Evolutionary conservation across 2,888 invertebrate genomes (phyloP).

Genomic region (Sarcophaga variegata): DNA sequence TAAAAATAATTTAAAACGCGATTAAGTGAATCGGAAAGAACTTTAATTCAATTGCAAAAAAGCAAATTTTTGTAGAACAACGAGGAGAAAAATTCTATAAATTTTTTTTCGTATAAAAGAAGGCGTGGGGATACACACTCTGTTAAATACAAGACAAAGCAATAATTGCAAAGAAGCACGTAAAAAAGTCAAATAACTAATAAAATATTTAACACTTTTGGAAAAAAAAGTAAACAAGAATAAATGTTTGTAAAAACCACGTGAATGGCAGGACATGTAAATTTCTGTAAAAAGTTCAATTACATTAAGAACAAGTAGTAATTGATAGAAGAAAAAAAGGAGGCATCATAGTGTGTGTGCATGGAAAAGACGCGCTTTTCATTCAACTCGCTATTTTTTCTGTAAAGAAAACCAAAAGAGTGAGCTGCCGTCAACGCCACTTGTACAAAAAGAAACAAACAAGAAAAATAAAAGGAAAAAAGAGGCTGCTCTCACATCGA

Average conservation of each 20-base stretch:
- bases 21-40: neutral
- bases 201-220: conserved; percentile 7
- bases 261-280: conserved; percentile 33
- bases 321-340: neutral
- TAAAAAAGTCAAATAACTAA: conserved; percentile 43
- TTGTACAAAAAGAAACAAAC: neutral
- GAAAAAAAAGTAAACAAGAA: conserved; percentile 23
- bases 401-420: neutral
- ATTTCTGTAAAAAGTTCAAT: conserved; percentile 19
- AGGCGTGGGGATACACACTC: conserved; percentile 73
- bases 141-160: conserved; percentile 64
- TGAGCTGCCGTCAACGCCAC: conserved; percentile 28
- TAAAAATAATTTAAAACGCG: neutral
- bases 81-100: conserved; percentile 1
- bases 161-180: conserved; percentile 50
- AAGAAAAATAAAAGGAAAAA: neutral
- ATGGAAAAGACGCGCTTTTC: conserved; percentile 19
- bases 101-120: conserved; percentile 54
- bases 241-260: conserved; percentile 35
- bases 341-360: neutral
- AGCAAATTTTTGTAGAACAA: neutral
- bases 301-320: neutral
- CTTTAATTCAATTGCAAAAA: neutral
- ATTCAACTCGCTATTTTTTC: neutral
- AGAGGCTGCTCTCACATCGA: conserved; percentile 48